Evolutionary conservation across 37 sponge, comb jelly and placozoan species (phyloP).

Genomic region (Beroe forskalii): DNA sequence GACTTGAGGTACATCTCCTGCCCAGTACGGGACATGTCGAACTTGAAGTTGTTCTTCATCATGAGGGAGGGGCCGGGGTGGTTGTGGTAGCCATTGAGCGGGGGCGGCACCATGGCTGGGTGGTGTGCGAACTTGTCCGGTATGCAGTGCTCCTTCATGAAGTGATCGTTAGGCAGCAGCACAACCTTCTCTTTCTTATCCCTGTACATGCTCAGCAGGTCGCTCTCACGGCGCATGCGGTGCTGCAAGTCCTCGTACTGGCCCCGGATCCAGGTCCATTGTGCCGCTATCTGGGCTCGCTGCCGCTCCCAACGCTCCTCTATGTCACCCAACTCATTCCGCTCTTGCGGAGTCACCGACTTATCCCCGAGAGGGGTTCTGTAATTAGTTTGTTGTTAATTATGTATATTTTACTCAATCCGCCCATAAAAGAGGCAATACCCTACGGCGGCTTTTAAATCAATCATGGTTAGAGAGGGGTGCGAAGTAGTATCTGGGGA

Average conservation of each 20-base stretch:
- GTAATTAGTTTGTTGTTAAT: no score
- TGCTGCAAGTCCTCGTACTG: slow-evolving; percentile 52
- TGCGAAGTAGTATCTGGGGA: no score
- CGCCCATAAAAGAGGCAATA: no score
- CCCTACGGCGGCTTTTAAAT: no score
- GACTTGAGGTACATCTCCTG: slow-evolving; percentile 59
- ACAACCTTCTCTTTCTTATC: slow-evolving; percentile 44
- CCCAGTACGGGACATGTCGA: slow-evolving; percentile 22
- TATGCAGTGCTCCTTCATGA: slow-evolving; percentile 36
- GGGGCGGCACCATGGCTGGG: slow-evolving; percentile 49
- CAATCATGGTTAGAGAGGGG: no score
- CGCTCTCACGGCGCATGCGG: slow-evolving; percentile 44
- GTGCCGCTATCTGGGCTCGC: slow-evolving; percentile 31
- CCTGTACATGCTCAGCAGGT: not conserved
- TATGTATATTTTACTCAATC: no score
- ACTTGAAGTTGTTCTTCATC: slow-evolving; percentile 40
- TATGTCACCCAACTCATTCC: not conserved
- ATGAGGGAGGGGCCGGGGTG: slow-evolving; percentile 23
- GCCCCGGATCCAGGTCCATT: slow-evolving; percentile 53
- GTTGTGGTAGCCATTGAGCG: slow-evolving; percentile 41
- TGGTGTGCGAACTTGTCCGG: slow-evolving; percentile 47
- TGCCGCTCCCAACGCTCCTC: slow-evolving; percentile 27
- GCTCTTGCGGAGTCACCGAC: slow-evolving; percentile 19
- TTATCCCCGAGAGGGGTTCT: not conserved
- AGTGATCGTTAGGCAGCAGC: slow-evolving; percentile 15